phyloP scores from a whole-genome alignment of 2,888 invertebrate genomes.

The Agonum fuliginosum region DNA sequence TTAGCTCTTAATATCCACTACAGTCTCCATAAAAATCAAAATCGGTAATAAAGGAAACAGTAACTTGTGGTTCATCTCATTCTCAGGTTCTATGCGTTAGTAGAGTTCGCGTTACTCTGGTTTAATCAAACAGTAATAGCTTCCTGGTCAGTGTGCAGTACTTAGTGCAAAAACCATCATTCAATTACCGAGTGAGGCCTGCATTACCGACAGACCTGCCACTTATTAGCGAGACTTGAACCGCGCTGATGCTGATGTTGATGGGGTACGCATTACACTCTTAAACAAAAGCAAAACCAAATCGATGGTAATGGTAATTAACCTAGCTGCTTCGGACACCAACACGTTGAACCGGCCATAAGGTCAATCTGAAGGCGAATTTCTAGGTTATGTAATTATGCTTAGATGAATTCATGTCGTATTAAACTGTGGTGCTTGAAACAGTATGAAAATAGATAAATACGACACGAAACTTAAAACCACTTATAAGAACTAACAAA shows the following conservation, averaged over 20 bases:
- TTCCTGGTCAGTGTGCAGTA: constrained; percentile 34
- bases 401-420: no score
- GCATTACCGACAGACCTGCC: constrained; percentile 33
- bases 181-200: constrained; percentile 39
- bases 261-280: constrained; percentile 10
- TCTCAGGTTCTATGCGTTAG: neutral
- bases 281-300: constrained; percentile 22
- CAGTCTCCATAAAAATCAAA: constrained; percentile 27
- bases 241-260: neutral
- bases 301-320: constrained; percentile 8
- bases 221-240: constrained; percentile 23
- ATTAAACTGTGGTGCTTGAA: no score
- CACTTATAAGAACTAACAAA: no score
- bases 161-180: constrained; percentile 44
- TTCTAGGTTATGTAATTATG: no score
- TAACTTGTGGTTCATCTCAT: constrained; percentile 12
- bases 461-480: no score
- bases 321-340: neutral
- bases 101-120: neutral
- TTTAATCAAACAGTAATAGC: constrained; percentile 47
- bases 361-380: no score
- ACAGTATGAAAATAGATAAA: no score
- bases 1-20: constrained; percentile 4
- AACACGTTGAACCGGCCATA: no score
- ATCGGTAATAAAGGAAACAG: constrained; percentile 39